Base-by-base conservation (phyloP, 2,113 vertebrate genomes). In the Miniopterus natalensis region DNA sequence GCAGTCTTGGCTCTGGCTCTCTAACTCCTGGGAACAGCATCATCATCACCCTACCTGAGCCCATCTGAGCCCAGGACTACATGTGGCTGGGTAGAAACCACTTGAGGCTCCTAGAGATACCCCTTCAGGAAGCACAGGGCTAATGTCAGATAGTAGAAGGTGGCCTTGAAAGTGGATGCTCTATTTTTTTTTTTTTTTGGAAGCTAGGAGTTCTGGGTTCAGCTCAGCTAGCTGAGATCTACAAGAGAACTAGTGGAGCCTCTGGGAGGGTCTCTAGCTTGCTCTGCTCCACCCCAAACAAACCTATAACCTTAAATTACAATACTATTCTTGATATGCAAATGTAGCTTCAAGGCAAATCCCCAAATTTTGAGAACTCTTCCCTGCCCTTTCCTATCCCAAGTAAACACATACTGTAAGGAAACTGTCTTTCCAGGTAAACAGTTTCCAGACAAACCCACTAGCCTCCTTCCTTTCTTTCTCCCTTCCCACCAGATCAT, bases 401-500 rank as follows among this genome's bases (percentile, higher is more conserved):
- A 95, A 53, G 31, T 75, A 92, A 94, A 93, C 27, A 84, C 27
- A 92, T 3, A 63, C 42, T 68, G 17, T 84, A 73, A 96, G 77
- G 74, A 92, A 94, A 93, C 21, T 14, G 10, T 78, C n/a, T 81
- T 74, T 47, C n/a, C 45, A 71, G 75, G 75, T 31, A 78, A 88
- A 20, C 47, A 55, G 29, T 78, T 94, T 84, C 42, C n/a, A 90
- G 81, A 94, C 27, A 86, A 77, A 88, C 49, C 29, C 8, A 9
- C 47, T 83, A 23, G 45, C 9, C n/a, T 88, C n/a, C 17, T 71
- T 53, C 51, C 23, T 83, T 87, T n/a, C 29, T 70, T 27, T 66
- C 12, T 51, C 3, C 3, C 21, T 68, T 51, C 40, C n/a, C 27
- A 61, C 10, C 11, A 83, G 73, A 90, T 53, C 3, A 6, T 89